Conservation (phyloP, 37 sponge, comb jelly and placozoan genomes). For the Chondrilla cf. caribensis region DNA sequence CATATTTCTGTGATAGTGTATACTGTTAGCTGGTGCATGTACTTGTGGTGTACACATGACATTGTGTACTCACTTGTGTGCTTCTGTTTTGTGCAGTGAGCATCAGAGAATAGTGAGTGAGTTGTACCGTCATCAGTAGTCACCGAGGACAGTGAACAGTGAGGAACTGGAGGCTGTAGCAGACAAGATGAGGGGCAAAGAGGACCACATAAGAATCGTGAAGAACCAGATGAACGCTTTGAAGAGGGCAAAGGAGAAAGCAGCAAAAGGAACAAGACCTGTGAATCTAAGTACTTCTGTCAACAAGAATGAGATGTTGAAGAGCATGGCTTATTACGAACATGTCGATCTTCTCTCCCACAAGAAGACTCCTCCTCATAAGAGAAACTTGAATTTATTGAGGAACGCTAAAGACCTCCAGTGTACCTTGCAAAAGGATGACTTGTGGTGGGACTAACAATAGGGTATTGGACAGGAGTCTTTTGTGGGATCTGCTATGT, state of each 20-base stretch:
- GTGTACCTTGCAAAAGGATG: constrained; percentile 50
- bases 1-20: too few species aligned
- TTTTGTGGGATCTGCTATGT: neutral
- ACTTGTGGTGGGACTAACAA: constrained; percentile 53
- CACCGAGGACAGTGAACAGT: neutral
- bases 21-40: too few species aligned
- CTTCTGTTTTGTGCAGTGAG: constrained; percentile 21
- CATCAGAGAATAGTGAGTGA: constrained; percentile 44
- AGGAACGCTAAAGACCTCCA: constrained; percentile 54
- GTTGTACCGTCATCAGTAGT: neutral
- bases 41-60: too few species aligned
- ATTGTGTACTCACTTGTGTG: neutral
- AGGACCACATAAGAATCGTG: constrained; percentile 51
- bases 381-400: constrained; percentile 23
- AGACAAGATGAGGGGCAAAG: constrained; percentile 44
- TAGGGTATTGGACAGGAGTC: too few species aligned
- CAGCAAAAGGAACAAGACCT: constrained; percentile 1
- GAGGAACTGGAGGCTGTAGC: constrained; percentile 30
- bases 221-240: constrained; percentile 5
- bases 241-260: neutral
- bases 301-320: neutral
- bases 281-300: neutral
- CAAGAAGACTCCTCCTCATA: neutral
- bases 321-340: constrained; percentile 19
- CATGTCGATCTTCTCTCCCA: neutral